Base-by-base conservation (phyloP, 2,797 vertebrate species). In the Menidia menidia region DNA sequence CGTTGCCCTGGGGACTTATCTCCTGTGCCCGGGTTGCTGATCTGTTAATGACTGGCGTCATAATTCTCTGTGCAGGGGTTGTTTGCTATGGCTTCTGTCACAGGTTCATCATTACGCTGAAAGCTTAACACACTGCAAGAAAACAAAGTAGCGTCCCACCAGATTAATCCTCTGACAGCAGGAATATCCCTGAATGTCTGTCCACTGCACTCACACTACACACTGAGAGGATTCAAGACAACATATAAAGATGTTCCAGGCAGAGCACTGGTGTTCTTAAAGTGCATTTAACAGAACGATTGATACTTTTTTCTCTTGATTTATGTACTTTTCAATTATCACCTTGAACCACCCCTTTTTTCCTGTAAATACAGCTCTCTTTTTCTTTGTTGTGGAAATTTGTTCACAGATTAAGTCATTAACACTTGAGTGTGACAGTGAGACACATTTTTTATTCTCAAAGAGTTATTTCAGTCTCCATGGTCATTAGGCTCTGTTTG, bases 31-130 rank as follows among this genome's bases (percentile, higher is more conserved):
- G 64, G 72, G 87, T 85, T 88, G 85, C 78, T 79, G 74, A 89
- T 92, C 85, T 45, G 64, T 91, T 92, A 90, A 75, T 83, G 75
- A 77, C 76, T 86, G 81, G 71, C 72, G 83, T 83, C 85, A 89
- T 92, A 92, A 93, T 85, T 92, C 88, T 91, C 71, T 64, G 68
- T 19, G 31, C 73, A 25, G 76, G 61, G 75, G 86, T 82, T 80
- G 86, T 82, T 86, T 81, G 76, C 83, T 65, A 75, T 77, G 30
- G 67, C 82, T 91, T 87, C 84, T 91, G 87, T 91, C 89, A 87
- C 71, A 86, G 81, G 86, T 92, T 92, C 91, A 93, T 93, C 91
- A 92, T 93, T 92, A 93, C 88, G 69, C 88, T 91, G 89, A 94
- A 93, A 90, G 89, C 87, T 87, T 81, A 91, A 89, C 77, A 87